These are phyloP conservation scores for Scomber scombrus DNA, from an alignment of 2,113 vertebrate species.

Conservation along the genomic window DNA sequence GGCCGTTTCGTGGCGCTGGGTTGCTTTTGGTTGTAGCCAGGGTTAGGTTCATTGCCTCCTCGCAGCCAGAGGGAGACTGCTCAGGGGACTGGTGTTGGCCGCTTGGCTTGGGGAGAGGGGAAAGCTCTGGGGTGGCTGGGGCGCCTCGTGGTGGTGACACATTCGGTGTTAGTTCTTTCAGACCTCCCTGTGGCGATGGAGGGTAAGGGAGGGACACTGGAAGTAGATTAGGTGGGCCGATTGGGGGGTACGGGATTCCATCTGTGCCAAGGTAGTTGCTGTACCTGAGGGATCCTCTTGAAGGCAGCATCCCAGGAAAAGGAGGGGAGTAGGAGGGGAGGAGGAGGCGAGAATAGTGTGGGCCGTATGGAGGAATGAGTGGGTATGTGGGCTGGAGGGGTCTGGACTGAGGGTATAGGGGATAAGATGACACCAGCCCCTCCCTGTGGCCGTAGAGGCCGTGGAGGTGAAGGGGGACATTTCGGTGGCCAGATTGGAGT, in stretches of 20 bases:
- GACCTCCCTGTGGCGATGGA: slow-evolving; percentile 57
- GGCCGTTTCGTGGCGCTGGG: slow-evolving; percentile 33
- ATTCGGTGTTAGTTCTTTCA: slow-evolving; percentile 79
- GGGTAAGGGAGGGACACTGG: slow-evolving; percentile 69
- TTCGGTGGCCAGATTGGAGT: slow-evolving; percentile 32
- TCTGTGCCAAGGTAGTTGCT: slow-evolving; percentile 69
- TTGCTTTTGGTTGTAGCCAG: slow-evolving; percentile 62
- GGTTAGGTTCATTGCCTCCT: slow-evolving; percentile 82
- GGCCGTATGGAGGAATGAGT: slow-evolving; percentile 71
- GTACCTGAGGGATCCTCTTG: slow-evolving; percentile 67
- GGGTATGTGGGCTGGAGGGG: slow-evolving; percentile 74
- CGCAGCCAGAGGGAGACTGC: slow-evolving; percentile 57
- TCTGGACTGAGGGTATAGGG: slow-evolving; percentile 76
- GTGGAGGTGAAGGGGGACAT: slow-evolving; percentile 74
- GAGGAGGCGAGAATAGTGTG: slow-evolving; percentile 74
- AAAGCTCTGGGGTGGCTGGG: slow-evolving; percentile 77
- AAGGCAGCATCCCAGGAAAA: slow-evolving; percentile 72
- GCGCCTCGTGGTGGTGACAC: slow-evolving; percentile 74
- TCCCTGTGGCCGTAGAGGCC: slow-evolving; percentile 80
- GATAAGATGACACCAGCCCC: slow-evolving; percentile 77
- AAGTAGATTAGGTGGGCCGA: slow-evolving; percentile 60
- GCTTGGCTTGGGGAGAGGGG: slow-evolving; percentile 58
- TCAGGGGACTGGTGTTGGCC: slow-evolving; percentile 37
- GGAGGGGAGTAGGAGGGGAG: slow-evolving; percentile 77
- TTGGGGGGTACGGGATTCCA: slow-evolving; percentile 66